Evolutionary conservation across 2,888 invertebrate genomes (phyloP).

Genomic region (Cryptus viduatorius): DNA sequence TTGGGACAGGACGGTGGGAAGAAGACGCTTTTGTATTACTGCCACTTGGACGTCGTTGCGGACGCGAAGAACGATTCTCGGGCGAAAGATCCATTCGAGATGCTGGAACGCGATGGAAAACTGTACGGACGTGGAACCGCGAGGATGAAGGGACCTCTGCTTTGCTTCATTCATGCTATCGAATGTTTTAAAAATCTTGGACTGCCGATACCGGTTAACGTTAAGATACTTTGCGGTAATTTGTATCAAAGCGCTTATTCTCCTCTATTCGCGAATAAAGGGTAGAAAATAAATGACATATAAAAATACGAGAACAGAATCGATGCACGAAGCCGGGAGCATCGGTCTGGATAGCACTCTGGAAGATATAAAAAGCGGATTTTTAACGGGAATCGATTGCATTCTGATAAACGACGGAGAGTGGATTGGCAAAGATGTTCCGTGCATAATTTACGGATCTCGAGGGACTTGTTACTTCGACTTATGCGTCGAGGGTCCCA

Average conservation of each 20-base stretch:
- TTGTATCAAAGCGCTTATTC: neutral
- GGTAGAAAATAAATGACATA: no score
- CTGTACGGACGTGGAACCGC: conserved; percentile 84
- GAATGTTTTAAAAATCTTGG: conserved; percentile 80
- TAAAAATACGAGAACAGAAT: conserved; percentile 75
- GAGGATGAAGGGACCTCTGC: conserved; percentile 84
- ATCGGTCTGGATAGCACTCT: conserved; percentile 76
- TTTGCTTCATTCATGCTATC: conserved; percentile 85
- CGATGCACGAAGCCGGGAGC: conserved; percentile 83
- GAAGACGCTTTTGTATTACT: conserved; percentile 83
- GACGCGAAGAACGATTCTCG: conserved; percentile 80
- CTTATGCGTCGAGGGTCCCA: conserved; percentile 69
- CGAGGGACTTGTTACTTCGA: conserved; percentile 81
- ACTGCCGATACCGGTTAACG: conserved; percentile 84
- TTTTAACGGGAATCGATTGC: conserved; percentile 82
- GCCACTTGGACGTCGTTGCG: conserved; percentile 85
- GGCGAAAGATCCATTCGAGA: conserved; percentile 84
- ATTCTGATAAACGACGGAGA: conserved; percentile 83
- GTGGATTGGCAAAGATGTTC: conserved; percentile 85
- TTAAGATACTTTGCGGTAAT: conserved; percentile 83
- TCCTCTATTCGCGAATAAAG: neutral
- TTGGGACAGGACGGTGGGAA: conserved; percentile 80
- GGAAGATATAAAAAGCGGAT: conserved; percentile 81
- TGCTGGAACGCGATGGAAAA: conserved; percentile 79
- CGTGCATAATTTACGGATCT: conserved; percentile 85